Evolutionary conservation across 2,797 vertebrate species (phyloP).

Genomic region (Heliangelus exortis): DNA sequence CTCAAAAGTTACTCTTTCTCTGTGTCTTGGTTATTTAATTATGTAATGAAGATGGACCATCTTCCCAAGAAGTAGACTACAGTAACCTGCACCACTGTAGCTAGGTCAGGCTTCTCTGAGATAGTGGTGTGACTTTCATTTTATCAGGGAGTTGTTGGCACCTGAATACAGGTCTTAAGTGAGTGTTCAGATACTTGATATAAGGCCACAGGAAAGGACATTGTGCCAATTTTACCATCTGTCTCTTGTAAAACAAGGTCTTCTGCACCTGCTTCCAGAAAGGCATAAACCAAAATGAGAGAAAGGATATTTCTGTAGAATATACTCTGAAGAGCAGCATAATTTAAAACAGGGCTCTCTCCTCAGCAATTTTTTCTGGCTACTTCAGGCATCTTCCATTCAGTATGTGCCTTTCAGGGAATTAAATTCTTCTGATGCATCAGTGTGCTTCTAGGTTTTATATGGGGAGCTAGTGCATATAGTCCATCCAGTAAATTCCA

Average conservation of each 20-base stretch:
- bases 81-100: background rate
- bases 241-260: background rate
- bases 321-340: background rate
- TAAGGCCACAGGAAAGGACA: background rate
- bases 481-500: background rate
- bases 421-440: background rate
- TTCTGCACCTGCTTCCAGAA: background rate
- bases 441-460: background rate
- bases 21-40: background rate
- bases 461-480: background rate
- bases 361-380: background rate
- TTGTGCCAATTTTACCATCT: slow-evolving; percentile 30
- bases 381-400: background rate
- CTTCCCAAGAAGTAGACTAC: background rate
- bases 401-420: background rate
- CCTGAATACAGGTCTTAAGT: background rate
- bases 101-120: background rate
- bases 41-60: background rate
- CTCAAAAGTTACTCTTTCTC: background rate
- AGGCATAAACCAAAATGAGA: background rate
- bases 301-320: background rate
- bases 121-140: background rate
- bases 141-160: background rate
- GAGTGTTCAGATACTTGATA: background rate
- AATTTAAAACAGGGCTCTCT: background rate